Conservation (phyloP, 2,888 invertebrate species). For the Bombylius discolor region DNA sequence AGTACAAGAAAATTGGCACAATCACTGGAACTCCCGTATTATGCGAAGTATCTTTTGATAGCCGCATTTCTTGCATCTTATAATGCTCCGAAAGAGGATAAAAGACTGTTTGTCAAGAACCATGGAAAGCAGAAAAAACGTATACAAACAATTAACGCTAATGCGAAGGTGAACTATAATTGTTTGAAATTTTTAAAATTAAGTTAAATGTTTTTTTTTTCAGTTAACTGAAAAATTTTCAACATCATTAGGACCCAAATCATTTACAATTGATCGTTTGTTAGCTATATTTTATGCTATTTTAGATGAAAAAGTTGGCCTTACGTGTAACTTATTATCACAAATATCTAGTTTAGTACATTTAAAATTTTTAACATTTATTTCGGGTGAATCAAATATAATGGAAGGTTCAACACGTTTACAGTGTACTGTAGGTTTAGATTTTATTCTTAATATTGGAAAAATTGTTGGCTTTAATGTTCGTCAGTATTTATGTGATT, state of each 20-base stretch:
- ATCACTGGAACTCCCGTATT: constrained; percentile 70
- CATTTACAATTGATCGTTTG: constrained; percentile 67
- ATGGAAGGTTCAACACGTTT: constrained; percentile 62
- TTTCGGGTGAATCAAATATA: constrained; percentile 58
- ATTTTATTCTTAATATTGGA: constrained; percentile 65
- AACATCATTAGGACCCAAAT: constrained; percentile 67
- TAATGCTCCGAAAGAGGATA: constrained; percentile 80
- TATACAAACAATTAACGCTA: constrained; percentile 45
- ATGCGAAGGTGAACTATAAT: constrained; percentile 38
- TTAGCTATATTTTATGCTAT: constrained; percentile 84
- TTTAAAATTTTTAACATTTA: constrained; percentile 57
- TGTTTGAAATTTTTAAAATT: neutral
- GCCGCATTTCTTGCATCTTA: constrained; percentile 88
- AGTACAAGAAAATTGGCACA: constrained; percentile 45
- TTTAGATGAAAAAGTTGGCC: constrained; percentile 66
- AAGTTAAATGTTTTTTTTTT: neutral
- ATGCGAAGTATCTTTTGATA: constrained; percentile 78
- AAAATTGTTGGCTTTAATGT: constrained; percentile 65
- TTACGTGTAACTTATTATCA: constrained; percentile 73
- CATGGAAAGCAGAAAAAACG: constrained; percentile 60
- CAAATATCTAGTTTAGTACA: constrained; percentile 81
- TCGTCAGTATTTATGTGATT: constrained; percentile 60
- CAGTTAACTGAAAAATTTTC: constrained; percentile 43
- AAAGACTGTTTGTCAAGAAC: constrained; percentile 69
- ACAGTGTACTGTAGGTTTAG: constrained; percentile 72